Evolutionary conservation across 2,888 invertebrate genomes (phyloP).

Genomic region (Drosophila neonasuta): DNA sequence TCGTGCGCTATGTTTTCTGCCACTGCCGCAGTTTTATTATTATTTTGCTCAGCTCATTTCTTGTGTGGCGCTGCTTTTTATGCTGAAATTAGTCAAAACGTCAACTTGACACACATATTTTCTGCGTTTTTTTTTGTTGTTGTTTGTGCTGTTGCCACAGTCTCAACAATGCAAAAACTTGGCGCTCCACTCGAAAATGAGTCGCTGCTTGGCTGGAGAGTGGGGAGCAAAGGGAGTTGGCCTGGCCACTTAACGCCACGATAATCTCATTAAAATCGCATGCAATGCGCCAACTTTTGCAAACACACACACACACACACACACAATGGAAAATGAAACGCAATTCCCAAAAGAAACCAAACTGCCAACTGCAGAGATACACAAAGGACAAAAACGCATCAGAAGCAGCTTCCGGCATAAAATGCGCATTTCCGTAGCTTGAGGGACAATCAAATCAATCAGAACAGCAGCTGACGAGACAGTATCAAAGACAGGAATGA

Average conservation of each 20-base stretch:
- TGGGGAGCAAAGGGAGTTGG: slow-evolving; percentile 3
- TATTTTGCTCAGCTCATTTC: slow-evolving; percentile 27
- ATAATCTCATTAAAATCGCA: slow-evolving; percentile 47
- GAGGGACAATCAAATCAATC: slow-evolving; percentile 19
- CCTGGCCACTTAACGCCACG: slow-evolving; percentile 34
- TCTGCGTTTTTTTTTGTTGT: neutral
- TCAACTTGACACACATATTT: slow-evolving; percentile 71
- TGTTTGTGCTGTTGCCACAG: slow-evolving; percentile 8
- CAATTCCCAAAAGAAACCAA: slow-evolving; percentile 25
- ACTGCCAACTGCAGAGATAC: neutral
- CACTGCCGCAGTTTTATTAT: slow-evolving; percentile 50
- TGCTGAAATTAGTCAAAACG: slow-evolving; percentile 72
- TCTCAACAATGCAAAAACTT: slow-evolving; percentile 23
- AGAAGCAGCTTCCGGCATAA: neutral
- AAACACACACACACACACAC: slow-evolving; percentile 16
- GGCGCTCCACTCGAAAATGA: neutral
- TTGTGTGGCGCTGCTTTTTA: slow-evolving; percentile 17
- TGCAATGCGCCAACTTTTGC: slow-evolving; percentile 24
- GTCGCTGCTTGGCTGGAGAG: too few relatives aligned
- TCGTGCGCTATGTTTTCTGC: slow-evolving; percentile 36
- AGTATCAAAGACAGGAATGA: neutral
- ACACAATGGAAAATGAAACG: slow-evolving; percentile 6
- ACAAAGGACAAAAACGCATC: neutral
- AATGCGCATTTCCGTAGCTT: slow-evolving; percentile 21
- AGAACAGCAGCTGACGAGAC: slow-evolving; percentile 1